phyloP scores from a whole-genome alignment of 2,797 vertebrate species.

The Lutjanus argentimaculatus region DNA sequence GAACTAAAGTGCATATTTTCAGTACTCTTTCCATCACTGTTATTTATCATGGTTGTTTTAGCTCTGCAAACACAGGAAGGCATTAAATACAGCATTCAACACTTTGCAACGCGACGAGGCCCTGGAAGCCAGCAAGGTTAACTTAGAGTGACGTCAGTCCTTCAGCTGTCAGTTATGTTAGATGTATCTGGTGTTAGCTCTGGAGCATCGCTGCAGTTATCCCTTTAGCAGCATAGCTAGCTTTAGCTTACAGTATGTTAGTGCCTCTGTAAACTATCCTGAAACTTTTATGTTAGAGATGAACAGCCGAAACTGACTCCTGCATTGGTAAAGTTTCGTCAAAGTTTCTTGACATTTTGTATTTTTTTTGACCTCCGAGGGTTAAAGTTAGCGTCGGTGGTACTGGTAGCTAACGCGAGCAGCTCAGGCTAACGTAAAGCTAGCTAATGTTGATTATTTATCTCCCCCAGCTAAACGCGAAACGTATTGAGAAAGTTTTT shows the following conservation, averaged over 20 bases:
- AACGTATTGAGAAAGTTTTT: not conserved
- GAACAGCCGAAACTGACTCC: not conserved
- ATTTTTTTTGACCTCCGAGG: not conserved
- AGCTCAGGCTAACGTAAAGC: constrained; percentile 35
- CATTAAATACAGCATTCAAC: not conserved
- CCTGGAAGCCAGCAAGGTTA: constrained; percentile 41
- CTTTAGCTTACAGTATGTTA: constrained; percentile 9
- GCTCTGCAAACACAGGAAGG: not conserved
- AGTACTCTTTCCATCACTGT: too few relatives aligned
- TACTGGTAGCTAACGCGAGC: constrained; percentile 22
- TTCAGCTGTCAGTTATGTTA: constrained; percentile 34
- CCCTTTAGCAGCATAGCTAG: constrained; percentile 31
- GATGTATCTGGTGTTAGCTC: not conserved
- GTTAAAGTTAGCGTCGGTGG: constrained; percentile 11
- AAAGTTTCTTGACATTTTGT: constrained; percentile 9
- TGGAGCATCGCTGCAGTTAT: not conserved
- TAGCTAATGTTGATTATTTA: constrained; percentile 44
- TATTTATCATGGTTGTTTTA: not conserved
- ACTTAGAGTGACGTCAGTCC: constrained; percentile 7
- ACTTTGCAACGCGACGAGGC: not conserved
- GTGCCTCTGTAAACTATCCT: not conserved
- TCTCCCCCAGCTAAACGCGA: not conserved
- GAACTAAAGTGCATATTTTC: too few relatives aligned
- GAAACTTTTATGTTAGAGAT: not conserved
- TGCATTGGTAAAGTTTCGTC: not conserved